Evolutionary conservation across 2,797 vertebrate genomes (phyloP), one percentile per base, ranked within the genome.

Genomic region (Xenops minutus): DNA sequence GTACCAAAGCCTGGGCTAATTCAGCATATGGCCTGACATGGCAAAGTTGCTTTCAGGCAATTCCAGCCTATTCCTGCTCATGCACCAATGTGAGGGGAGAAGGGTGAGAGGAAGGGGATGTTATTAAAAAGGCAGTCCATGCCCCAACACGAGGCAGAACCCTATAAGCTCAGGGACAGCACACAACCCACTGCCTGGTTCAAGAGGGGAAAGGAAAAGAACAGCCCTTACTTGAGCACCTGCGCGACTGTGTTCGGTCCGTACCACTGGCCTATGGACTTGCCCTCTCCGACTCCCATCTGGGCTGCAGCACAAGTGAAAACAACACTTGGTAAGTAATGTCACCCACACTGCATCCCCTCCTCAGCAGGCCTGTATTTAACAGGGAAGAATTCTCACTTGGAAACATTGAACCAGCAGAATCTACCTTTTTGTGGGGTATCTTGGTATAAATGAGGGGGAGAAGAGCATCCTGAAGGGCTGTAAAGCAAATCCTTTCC

Each of bases 211-310:
- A 43, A 81, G 63, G 15, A 7, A 49, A 49, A 56, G 59, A 1
- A 4, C 49, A 59, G 86, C 66, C 98, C 99, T 98, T 98, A 99
- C 99, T 99, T 99, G 94, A 99, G 98, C 95, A 99, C 99, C 97
- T 99, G 99, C 48, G 99, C 99, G 0, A 99, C 99, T 62, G 99
- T 99, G 98, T 99, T 99, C 64, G 99, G 99, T 92, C 99, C 99
- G 3, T 99, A 99, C 99, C 99, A 99, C 97, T 99, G 99, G 88
- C 99, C 99, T 74, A 99, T 99, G 44, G 99, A 99, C 95, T 99
- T 99, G 23, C 99, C 99, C 96, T 99, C 99, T 90, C 99, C 99
- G 23, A 99, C 99, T 96, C 99, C 99, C 99, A 99, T 99, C 98
- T 99, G 99, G 69, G 99, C 99, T 99, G 98, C 86, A 98, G 10